Evolutionary conservation across 1,140 invertebrate genomes (phyloP).

Genomic region (Episyrphus balteatus): DNA sequence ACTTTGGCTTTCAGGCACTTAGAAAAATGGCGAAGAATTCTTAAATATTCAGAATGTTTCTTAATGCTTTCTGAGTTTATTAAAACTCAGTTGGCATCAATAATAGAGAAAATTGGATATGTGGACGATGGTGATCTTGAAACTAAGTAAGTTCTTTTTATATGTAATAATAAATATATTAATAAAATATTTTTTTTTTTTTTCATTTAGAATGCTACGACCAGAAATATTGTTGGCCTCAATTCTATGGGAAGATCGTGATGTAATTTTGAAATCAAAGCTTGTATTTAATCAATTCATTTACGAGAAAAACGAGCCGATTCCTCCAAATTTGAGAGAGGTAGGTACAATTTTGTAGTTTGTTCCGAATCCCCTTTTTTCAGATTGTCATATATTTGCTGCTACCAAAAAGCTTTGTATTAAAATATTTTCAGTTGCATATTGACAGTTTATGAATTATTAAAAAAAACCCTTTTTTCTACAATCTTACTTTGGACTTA

Average conservation of each 20-base stretch:
- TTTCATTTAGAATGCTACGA: slow-evolving; percentile 19
- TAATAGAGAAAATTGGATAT: slow-evolving; percentile 54
- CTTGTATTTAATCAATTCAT: slow-evolving; percentile 33
- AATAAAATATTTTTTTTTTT: not conserved
- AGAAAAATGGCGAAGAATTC: slow-evolving; percentile 52
- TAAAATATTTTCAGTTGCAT: too few species aligned
- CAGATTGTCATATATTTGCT: too few species aligned
- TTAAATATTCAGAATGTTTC: slow-evolving; percentile 56
- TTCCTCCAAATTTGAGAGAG: slow-evolving; percentile 32
- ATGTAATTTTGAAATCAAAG: slow-evolving; percentile 32
- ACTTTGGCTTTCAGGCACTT: slow-evolving; percentile 56
- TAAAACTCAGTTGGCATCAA: slow-evolving; percentile 47
- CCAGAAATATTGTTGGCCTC: slow-evolving; percentile 31
- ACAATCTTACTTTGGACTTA: too few species aligned
- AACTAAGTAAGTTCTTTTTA: slow-evolving; percentile 41
- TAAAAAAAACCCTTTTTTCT: too few species aligned
- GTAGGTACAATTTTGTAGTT: too few species aligned
- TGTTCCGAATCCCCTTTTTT: too few species aligned
- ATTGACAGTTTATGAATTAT: too few species aligned
- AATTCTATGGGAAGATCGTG: slow-evolving; percentile 34
- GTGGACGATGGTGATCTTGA: slow-evolving; percentile 54
- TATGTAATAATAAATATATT: not conserved
- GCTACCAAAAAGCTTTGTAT: not conserved
- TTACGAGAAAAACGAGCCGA: slow-evolving; percentile 25
- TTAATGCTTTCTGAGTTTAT: slow-evolving; percentile 53